Evolutionary conservation across 2,888 invertebrate species (phyloP).

Genomic region (Sthenelais limicola): DNA sequence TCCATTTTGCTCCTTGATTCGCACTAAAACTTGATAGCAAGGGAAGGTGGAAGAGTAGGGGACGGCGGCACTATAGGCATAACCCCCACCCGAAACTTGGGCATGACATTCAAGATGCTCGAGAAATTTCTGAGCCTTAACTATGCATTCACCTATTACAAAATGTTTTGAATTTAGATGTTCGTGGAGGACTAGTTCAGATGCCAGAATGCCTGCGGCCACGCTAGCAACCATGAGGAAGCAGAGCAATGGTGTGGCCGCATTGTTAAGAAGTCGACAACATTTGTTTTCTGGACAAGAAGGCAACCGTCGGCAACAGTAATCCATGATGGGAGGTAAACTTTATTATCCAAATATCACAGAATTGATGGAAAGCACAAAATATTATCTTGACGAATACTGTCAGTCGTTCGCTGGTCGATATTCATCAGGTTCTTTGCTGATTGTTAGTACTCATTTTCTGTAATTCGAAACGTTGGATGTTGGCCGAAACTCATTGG

Average conservation of each 20-base stretch:
- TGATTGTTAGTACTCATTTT: too few relatives aligned
- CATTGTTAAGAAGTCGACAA: neutral
- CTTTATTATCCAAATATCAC: too few relatives aligned
- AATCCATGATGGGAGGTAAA: too few relatives aligned
- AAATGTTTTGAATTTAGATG: neutral
- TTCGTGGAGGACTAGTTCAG: neutral
- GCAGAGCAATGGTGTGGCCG: conserved; percentile 3
- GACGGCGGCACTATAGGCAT: neutral
- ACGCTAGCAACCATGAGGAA: conserved; percentile 13
- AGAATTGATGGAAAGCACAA: too few relatives aligned
- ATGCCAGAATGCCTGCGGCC: neutral
- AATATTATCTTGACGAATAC: too few relatives aligned
- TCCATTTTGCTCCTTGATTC: neutral
- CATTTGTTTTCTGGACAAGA: conserved; percentile 12
- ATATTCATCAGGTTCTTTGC: too few relatives aligned
- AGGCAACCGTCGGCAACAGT: too few relatives aligned
- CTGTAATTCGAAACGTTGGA: too few relatives aligned
- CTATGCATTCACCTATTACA: neutral
- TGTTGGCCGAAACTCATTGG: too few relatives aligned
- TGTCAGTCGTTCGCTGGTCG: too few relatives aligned
- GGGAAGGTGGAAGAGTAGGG: conserved; percentile 10
- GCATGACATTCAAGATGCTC: neutral
- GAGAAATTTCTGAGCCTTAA: too few relatives aligned
- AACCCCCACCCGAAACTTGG: conserved; percentile 4
- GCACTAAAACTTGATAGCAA: conserved; percentile 6